A percentile compares a stretch with the other conserved stretches of the same genome.
These are phyloP conservation scores for Lasioglossum morio DNA, from an alignment of 2,888 invertebrate genomes.

Conservation along the genomic window DNA sequence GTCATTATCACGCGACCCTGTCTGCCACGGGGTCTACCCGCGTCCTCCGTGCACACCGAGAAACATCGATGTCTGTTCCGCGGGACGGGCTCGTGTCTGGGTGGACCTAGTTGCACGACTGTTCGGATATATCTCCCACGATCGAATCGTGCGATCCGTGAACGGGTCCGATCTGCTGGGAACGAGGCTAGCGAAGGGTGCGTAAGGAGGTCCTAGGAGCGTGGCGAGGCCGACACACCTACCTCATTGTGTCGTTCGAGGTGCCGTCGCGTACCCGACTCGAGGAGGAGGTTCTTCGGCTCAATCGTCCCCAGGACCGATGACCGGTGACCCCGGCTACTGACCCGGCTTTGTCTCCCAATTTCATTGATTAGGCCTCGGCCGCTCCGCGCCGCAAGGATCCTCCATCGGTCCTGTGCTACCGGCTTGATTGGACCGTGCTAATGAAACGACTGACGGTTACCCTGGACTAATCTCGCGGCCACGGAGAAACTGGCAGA, in stretches of 20 bases:
- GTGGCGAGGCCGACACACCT: slow-evolving; percentile 77
- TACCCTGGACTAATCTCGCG: slow-evolving; percentile 78
- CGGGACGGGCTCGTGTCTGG: slow-evolving; percentile 31
- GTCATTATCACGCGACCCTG: slow-evolving; percentile 84
- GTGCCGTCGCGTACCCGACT: slow-evolving; percentile 28
- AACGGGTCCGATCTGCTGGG: slow-evolving; percentile 57
- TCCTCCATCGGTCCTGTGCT: slow-evolving; percentile 70
- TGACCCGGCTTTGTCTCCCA: slow-evolving; percentile 82
- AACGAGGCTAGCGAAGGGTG: slow-evolving; percentile 67
- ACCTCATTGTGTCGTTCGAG: slow-evolving; percentile 76
- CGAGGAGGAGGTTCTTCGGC: slow-evolving; percentile 57
- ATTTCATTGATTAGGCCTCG: slow-evolving; percentile 83
- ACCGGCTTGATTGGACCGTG: slow-evolving; percentile 80
- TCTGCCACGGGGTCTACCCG: slow-evolving; percentile 71
- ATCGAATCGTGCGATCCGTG: slow-evolving; percentile 56
- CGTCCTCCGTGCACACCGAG: slow-evolving; percentile 43
- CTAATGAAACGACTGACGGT: slow-evolving; percentile 83
- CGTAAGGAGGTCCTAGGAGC: slow-evolving; percentile 58
- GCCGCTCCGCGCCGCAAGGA: slow-evolving; percentile 67
- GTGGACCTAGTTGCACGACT: slow-evolving; percentile 43
- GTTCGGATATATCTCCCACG: slow-evolving; percentile 58
- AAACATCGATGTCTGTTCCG: slow-evolving; percentile 31
- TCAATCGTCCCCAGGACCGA: slow-evolving; percentile 77
- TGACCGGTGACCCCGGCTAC: slow-evolving; percentile 73
- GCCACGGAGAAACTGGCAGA: slow-evolving; percentile 61